phyloP scores from a whole-genome alignment of 2,888 invertebrate genomes.

The Laothoe populi region DNA sequence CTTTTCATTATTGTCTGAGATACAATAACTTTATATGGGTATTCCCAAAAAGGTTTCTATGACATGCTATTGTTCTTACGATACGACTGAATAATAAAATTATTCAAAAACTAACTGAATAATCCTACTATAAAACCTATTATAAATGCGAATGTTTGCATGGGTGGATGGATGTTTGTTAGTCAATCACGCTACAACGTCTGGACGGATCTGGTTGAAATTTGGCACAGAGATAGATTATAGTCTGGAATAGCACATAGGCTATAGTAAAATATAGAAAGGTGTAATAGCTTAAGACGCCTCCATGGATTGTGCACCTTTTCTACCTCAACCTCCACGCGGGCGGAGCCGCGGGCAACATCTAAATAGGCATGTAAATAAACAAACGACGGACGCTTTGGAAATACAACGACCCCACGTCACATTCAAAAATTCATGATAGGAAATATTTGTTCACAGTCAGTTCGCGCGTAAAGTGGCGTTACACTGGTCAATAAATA shows the following conservation, averaged over 20 bases:
- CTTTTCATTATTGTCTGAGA: background rate
- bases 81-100: background rate
- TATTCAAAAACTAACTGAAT: background rate
- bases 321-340: too few relatives aligned
- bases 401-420: conserved; percentile 42
- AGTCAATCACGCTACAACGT: too few relatives aligned
- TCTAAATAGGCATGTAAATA: background rate
- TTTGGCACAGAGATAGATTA: too few relatives aligned
- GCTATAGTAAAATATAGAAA: too few relatives aligned
- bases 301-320: too few relatives aligned
- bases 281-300: too few relatives aligned
- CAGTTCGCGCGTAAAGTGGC: conserved; percentile 52
- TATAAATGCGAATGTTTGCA: too few relatives aligned
- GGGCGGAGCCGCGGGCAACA: too few relatives aligned
- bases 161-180: too few relatives aligned
- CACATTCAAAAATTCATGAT: conserved; percentile 48
- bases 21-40: background rate
- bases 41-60: background rate
- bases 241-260: too few relatives aligned
- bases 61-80: background rate
- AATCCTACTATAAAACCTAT: too few relatives aligned
- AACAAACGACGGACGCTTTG: conserved; percentile 26
- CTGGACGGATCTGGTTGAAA: too few relatives aligned
- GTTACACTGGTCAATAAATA: conserved; percentile 65
- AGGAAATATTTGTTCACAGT: conserved; percentile 49